Conservation (phyloP, 1,140 invertebrate genomes). For the Choristoneura fumiferana region DNA sequence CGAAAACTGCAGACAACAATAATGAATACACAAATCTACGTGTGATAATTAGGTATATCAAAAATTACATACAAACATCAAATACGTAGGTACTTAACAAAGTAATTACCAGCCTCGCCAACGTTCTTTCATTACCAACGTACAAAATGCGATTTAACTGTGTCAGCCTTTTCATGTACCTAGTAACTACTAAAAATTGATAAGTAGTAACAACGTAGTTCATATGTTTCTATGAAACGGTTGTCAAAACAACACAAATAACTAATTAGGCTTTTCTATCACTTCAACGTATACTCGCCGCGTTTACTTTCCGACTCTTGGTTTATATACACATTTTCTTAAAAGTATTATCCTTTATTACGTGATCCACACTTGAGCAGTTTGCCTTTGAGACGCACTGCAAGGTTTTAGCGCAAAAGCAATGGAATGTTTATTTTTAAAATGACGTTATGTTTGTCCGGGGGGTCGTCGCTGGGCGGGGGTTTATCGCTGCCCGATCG, state of each 20-base stretch:
- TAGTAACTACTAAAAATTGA: slow-evolving; percentile 72
- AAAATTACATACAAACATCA: slow-evolving; percentile 31
- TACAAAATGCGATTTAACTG: slow-evolving; percentile 60
- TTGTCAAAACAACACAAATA: slow-evolving; percentile 66
- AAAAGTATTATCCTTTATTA: slow-evolving; percentile 34
- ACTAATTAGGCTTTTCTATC: slow-evolving; percentile 72
- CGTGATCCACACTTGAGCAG: slow-evolving; percentile 32
- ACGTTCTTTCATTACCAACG: slow-evolving; percentile 35
- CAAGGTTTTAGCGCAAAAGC: slow-evolving; percentile 30
- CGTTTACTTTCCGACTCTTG: slow-evolving; percentile 34
- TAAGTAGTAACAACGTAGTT: slow-evolving; percentile 70
- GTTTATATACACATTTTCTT: slow-evolving; percentile 42
- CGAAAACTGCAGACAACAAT: slow-evolving; percentile 15
- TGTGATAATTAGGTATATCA: slow-evolving; percentile 25
- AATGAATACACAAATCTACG: slow-evolving; percentile 10
- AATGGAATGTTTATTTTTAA: slow-evolving; percentile 46
- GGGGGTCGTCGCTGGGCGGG: not conserved
- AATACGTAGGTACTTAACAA: slow-evolving; percentile 31
- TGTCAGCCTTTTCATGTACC: slow-evolving; percentile 71
- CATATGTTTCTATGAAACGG: slow-evolving; percentile 75
- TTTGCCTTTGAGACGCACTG: slow-evolving; percentile 64
- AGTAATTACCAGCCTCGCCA: slow-evolving; percentile 33
- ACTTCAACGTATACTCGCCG: slow-evolving; percentile 72
- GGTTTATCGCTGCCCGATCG: slow-evolving; percentile 38
- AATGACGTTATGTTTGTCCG: not conserved